These are phyloP conservation scores for Eudasyphora cyanicolor DNA, from an alignment of 2,888 invertebrate species.

Conservation along the genomic window DNA sequence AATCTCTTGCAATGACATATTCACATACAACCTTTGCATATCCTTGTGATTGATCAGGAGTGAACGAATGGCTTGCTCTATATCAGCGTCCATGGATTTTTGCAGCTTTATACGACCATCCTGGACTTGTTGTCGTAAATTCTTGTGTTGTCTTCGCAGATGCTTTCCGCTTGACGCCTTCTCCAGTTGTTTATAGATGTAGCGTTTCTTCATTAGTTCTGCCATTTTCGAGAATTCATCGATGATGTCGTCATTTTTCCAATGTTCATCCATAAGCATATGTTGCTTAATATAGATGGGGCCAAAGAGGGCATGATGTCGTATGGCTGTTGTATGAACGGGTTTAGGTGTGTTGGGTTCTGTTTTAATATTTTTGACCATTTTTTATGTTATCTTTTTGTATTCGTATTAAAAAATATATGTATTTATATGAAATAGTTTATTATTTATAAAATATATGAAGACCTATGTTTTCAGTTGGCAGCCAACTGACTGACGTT, in stretches of 20 bases:
- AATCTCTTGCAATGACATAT: constrained; percentile 68
- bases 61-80: constrained; percentile 66
- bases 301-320: constrained; percentile 77
- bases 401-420: too few relatives aligned
- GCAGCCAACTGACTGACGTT: too few relatives aligned
- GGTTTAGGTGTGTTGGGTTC: constrained; percentile 62
- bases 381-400: too few relatives aligned
- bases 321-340: constrained; percentile 72
- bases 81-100: constrained; percentile 60
- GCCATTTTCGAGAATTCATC: constrained; percentile 75
- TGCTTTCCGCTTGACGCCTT: not conserved
- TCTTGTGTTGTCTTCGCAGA: not conserved
- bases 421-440: too few relatives aligned
- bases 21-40: constrained; percentile 68
- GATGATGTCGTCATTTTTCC: constrained; percentile 75
- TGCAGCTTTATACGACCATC: constrained; percentile 67
- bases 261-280: constrained; percentile 75
- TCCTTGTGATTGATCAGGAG: constrained; percentile 68
- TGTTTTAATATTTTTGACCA: not conserved
- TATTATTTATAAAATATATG: too few relatives aligned
- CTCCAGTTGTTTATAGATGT: constrained; percentile 18
- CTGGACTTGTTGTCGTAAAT: constrained; percentile 66
- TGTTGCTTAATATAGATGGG: constrained; percentile 75
- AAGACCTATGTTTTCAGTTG: too few relatives aligned
- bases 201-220: constrained; percentile 70